Evolutionary conservation across 2,888 invertebrate species (phyloP).

Genomic region (Psylliodes chrysocephalus): DNA sequence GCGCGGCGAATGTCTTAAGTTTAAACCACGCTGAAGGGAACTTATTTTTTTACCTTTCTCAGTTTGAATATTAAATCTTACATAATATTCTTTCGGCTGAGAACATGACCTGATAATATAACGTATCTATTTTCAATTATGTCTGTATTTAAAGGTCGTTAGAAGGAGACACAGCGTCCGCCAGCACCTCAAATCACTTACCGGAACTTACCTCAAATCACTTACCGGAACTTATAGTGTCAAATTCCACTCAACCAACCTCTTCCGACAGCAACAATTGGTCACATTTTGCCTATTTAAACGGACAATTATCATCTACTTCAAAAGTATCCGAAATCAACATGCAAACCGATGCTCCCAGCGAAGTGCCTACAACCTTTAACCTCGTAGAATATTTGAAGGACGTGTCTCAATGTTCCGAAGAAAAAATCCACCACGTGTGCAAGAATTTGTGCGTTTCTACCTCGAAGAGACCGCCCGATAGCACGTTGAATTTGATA

Average conservation of each 20-base stretch:
- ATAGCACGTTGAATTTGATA: constrained; percentile 1
- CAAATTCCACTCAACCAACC: not conserved
- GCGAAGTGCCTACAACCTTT: not conserved
- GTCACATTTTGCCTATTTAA: not conserved
- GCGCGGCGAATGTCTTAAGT: too few species aligned
- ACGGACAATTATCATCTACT: not conserved
- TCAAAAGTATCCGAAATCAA: not conserved
- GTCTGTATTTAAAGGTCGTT: not conserved
- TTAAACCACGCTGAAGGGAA: too few species aligned
- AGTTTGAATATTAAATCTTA: too few species aligned
- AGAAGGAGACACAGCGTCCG: not conserved
- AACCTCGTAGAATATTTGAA: not conserved
- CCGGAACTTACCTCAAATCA: too few species aligned
- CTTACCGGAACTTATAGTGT: too few species aligned
- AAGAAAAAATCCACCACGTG: constrained; percentile 13
- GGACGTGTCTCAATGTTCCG: constrained; percentile 12
- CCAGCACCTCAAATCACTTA: not conserved
- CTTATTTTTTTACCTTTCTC: too few species aligned
- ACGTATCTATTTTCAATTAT: too few species aligned
- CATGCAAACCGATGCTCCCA: not conserved
- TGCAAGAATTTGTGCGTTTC: not conserved
- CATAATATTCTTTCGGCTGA: too few species aligned
- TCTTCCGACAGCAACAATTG: not conserved
- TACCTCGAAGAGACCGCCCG: not conserved
- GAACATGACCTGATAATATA: too few species aligned